Percentiles rank a stretch among this genome's conserved stretches.
These are phyloP conservation scores for Tetrao urogallus DNA, from an alignment of 2,113 vertebrate species.

Conservation along the genomic window DNA sequence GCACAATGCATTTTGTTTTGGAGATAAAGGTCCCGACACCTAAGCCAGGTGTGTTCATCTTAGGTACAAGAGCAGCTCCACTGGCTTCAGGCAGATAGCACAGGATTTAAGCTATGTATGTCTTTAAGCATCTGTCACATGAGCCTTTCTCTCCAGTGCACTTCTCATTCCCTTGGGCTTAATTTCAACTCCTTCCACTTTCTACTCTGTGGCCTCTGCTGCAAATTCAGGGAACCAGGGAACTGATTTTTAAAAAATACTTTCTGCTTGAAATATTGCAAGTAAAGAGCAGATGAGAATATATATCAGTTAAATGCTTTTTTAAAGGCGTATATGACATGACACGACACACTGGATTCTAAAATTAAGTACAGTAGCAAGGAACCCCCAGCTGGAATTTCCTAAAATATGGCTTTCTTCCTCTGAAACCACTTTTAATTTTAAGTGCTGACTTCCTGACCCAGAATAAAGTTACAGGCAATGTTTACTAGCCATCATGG, in stretches of 20 bases:
- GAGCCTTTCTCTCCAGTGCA: slow-evolving; percentile 30
- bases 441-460: slow-evolving; percentile 62
- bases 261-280: slow-evolving; percentile 62
- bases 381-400: slow-evolving; percentile 38
- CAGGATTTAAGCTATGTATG: slow-evolving; percentile 38
- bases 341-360: slow-evolving; percentile 14
- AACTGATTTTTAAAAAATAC: slow-evolving; percentile 56
- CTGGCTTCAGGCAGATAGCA: background rate
- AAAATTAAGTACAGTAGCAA: slow-evolving; percentile 51
- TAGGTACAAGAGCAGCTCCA: background rate
- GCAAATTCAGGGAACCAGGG: slow-evolving; percentile 37
- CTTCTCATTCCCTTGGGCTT: slow-evolving; percentile 47
- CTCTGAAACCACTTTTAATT: slow-evolving; percentile 60
- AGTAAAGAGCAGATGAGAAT: slow-evolving; percentile 50
- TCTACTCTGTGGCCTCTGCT: slow-evolving; percentile 35
- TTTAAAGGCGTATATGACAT: slow-evolving; percentile 45
- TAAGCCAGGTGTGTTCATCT: background rate
- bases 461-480: slow-evolving; percentile 62
- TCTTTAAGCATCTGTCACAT: slow-evolving; percentile 27
- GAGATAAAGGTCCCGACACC: background rate
- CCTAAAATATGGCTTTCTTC: slow-evolving; percentile 53
- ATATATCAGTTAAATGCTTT: slow-evolving; percentile 62
- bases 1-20: background rate
- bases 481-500: slow-evolving; percentile 52
- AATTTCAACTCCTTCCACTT: slow-evolving; percentile 49